Evolutionary conservation across 2,888 invertebrate species (phyloP).

Genomic region (Cheilosia vulpina): DNA sequence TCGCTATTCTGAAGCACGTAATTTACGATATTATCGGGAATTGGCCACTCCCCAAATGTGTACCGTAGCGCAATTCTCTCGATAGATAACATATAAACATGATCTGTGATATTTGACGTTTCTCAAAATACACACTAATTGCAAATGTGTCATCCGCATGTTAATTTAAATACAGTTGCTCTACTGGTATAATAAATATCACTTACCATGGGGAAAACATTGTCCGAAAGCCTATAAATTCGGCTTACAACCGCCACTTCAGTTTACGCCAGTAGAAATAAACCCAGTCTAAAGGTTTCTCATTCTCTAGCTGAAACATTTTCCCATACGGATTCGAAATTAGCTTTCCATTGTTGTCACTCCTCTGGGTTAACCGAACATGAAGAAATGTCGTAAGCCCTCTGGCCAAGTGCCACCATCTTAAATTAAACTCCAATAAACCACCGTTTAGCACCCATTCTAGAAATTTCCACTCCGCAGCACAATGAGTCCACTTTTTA

Average conservation of each 20-base stretch:
- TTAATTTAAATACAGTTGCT: slow-evolving; percentile 2
- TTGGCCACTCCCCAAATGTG: too few species aligned
- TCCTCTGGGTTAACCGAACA: slow-evolving; percentile 9
- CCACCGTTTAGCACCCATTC: slow-evolving; percentile 72
- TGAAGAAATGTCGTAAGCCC: slow-evolving; percentile 61
- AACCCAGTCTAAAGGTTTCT: slow-evolving; percentile 12
- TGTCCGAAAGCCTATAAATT: slow-evolving; percentile 30
- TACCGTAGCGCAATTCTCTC: too few species aligned
- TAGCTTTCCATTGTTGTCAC: slow-evolving; percentile 57
- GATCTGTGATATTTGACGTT: background rate
- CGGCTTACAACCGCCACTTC: slow-evolving; percentile 32
- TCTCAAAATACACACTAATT: background rate
- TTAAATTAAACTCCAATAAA: slow-evolving; percentile 72
- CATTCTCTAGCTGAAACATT: slow-evolving; percentile 5
- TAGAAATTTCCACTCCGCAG: slow-evolving; percentile 30
- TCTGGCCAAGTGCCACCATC: slow-evolving; percentile 56
- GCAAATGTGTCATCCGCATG: background rate
- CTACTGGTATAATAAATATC: slow-evolving; percentile 31
- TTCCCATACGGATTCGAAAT: slow-evolving; percentile 68
- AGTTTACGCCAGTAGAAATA: background rate
- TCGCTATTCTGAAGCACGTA: too few species aligned
- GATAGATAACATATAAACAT: too few species aligned
- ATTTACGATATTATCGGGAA: too few species aligned
- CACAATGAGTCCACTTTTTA: slow-evolving; percentile 64
- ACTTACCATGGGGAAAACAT: slow-evolving; percentile 13